Conservation (phyloP, 2,888 invertebrate genomes). For the Pyrgus malvae region DNA sequence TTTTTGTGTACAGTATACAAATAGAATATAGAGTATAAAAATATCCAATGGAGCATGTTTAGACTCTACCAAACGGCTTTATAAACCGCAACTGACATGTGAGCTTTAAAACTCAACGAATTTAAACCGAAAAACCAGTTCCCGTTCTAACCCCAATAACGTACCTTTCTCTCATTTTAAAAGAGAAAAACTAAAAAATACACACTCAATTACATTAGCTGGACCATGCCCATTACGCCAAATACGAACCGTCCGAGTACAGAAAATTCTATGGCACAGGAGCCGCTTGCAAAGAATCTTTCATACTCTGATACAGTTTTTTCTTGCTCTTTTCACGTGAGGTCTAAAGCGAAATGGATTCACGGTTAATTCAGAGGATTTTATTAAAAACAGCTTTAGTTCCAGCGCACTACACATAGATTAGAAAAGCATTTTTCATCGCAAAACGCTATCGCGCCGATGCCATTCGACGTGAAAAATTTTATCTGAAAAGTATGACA, state of each 20-base stretch:
- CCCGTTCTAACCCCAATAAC: conserved; percentile 30
- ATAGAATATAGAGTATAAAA: background rate
- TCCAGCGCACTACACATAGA: conserved; percentile 21
- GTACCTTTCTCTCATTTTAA: conserved; percentile 44
- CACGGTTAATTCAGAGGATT: conserved; percentile 26
- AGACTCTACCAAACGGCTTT: conserved; percentile 2
- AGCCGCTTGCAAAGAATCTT: conserved; percentile 31
- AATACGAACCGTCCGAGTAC: conserved; percentile 43
- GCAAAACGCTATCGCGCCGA: conserved; percentile 19
- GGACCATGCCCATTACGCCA: conserved; percentile 55
- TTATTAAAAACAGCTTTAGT: conserved; percentile 25
- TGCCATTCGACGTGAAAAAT: conserved; percentile 22
- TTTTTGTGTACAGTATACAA: too few relatives aligned
- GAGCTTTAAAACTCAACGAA: conserved; percentile 7
- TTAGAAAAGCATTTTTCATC: conserved; percentile 25
- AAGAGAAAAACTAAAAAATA: conserved; percentile 52
- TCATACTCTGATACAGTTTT: conserved; percentile 24
- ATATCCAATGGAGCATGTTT: conserved; percentile 6
- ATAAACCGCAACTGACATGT: conserved; percentile 15
- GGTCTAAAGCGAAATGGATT: conserved; percentile 17
- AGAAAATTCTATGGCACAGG: conserved; percentile 29
- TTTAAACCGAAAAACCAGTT: conserved; percentile 15
- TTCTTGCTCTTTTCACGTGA: conserved; percentile 22
- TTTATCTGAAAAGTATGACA: conserved; percentile 27
- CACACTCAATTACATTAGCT: conserved; percentile 72